A percentile compares a stretch with the other conserved stretches of the same genome.
Evolutionary conservation across 2,797 vertebrate genomes (phyloP).

Genomic region (Garrulus glandarius): DNA sequence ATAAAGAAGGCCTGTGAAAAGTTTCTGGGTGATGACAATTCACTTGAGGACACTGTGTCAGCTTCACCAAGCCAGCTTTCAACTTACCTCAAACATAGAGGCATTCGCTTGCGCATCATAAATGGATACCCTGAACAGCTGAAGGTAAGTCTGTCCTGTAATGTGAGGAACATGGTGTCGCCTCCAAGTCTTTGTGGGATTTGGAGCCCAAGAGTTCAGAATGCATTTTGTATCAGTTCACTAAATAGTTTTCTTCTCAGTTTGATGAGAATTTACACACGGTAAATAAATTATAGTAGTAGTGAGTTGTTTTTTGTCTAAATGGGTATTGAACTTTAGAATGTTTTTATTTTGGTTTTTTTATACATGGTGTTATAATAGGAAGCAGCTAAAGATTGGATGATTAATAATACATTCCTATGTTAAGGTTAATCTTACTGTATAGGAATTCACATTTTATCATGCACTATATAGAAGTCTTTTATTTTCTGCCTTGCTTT

Average conservation of each 20-base stretch:
- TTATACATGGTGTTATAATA: not conserved
- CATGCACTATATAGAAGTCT: not conserved
- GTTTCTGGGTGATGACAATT: conserved; percentile 26
- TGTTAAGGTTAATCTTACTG: not conserved
- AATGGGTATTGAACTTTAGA: not conserved
- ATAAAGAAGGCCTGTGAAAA: conserved; percentile 75
- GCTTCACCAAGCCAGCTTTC: not conserved
- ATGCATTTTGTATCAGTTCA: not conserved
- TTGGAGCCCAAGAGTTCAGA: not conserved
- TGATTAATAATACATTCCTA: not conserved
- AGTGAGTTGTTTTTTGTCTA: not conserved
- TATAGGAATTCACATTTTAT: not conserved
- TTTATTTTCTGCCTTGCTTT: not conserved
- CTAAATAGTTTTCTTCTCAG: not conserved
- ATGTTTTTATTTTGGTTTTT: not conserved
- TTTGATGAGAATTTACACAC: not conserved
- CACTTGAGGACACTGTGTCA: not conserved
- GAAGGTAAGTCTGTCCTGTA: conserved; percentile 65
- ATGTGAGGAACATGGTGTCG: not conserved
- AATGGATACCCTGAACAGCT: conserved; percentile 72
- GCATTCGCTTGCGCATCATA: conserved; percentile 60
- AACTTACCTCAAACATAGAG: not conserved
- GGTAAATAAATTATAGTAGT: not conserved
- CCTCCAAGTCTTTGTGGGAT: not conserved
- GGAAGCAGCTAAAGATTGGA: not conserved